Evolutionary conservation across 2,113 vertebrate species (phyloP), one percentile per base, ranked within the genome.

Genomic region (Probosciger aterrimus): DNA sequence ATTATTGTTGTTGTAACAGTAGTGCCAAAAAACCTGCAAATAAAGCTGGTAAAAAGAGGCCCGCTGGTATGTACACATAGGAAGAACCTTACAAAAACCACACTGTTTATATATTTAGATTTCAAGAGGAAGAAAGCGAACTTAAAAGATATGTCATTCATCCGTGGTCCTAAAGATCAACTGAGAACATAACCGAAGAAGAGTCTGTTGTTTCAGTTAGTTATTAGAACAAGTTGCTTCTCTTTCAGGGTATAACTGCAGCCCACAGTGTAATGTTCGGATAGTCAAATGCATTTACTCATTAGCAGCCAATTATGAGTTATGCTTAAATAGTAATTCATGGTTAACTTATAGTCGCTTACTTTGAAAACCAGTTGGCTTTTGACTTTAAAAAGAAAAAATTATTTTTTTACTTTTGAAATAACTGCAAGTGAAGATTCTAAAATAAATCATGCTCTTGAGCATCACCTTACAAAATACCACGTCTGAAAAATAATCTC

Each of bases 1-100:
- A 18, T 30, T 63, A 35, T 33, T 43, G 43, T 46, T 62, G 25
- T 33, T 81, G 4, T 37, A 52, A 60, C 37, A 76, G 19, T 15
- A 73, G 19, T 31, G 46, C 28, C 30, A 88, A 59, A 89, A 88
- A 49, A 18, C 5, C 41, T 81, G 18, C 50, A 85, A 71, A 25
- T 43, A 92, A 47, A 68, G 77, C 86, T 71, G 30, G 33, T 60
- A 75, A 67, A 67, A 52, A 3, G 11, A 67, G 33, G 8, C 24
- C 55, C 25, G 18, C 57, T 50, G 4, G 0, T 43, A 20, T 3
- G 6, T 30, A 4, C 31, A 65, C 11, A 31, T 1, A 57, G 12
- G 18, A 77, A 79, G 33, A 89, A 50, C 68, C 37, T 68, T 11
- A n/a, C 6, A 44, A 59, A 69, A 82, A 23, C 1, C 6, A 37